phyloP scores from a whole-genome alignment of 2,797 vertebrate genomes.

The Luscinia megarhynchos region DNA sequence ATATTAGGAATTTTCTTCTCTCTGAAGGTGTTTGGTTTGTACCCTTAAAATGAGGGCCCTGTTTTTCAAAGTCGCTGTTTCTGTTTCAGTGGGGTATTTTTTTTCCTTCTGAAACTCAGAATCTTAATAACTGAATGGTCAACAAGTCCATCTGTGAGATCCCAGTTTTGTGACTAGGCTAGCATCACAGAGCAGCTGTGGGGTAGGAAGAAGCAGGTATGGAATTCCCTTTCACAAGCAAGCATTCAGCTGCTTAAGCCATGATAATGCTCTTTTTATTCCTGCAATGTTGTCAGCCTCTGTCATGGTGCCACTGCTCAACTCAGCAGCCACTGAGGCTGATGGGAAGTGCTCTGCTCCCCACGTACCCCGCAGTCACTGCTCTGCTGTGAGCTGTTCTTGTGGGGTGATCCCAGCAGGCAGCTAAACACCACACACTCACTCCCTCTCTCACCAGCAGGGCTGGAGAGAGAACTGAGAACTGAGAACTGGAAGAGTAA shows the following conservation, averaged over 20 bases:
- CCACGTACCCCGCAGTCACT: rapidly evolving
- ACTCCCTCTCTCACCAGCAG: not conserved
- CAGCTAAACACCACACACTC: not conserved
- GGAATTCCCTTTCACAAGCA: not conserved
- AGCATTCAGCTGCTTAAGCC: not conserved
- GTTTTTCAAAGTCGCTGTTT: not conserved
- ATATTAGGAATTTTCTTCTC: not conserved
- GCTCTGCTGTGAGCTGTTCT: not conserved
- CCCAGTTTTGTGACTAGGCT: not conserved
- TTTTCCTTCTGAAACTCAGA: not conserved
- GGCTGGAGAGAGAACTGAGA: not conserved
- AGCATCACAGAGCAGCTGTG: not conserved
- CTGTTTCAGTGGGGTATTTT: not conserved
- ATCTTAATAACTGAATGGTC: not conserved
- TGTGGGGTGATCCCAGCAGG: not conserved
- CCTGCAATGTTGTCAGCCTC: not conserved
- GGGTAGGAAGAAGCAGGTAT: not conserved
- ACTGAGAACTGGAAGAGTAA: not conserved
- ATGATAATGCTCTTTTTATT: not conserved
- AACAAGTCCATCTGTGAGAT: not conserved
- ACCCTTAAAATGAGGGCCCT: not conserved
- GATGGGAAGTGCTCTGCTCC: not conserved
- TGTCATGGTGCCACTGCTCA: not conserved
- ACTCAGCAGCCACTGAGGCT: not conserved
- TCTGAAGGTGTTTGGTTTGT: not conserved